phyloP scores from a whole-genome alignment of 2,113 vertebrate genomes.

The Jacana jacana region DNA sequence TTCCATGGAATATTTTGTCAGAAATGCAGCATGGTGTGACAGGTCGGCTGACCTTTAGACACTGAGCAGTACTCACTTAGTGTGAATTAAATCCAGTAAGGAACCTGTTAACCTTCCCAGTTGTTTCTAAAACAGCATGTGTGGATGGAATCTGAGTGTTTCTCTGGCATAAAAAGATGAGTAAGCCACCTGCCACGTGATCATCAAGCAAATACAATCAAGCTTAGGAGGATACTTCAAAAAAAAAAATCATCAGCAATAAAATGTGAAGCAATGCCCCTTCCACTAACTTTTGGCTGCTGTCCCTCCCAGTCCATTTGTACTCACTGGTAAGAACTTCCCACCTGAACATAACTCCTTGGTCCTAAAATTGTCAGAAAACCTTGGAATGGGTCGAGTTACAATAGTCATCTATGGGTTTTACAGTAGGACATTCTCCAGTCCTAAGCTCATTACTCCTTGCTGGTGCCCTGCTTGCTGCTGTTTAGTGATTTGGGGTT shows the following conservation, averaged over 20 bases:
- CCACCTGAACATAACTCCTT: neutral
- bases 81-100: neutral
- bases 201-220: neutral
- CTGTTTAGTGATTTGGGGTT: neutral
- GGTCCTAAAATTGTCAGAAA: neutral
- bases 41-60: neutral
- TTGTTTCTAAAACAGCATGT: neutral
- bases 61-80: neutral
- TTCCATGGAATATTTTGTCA: neutral
- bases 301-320: neutral
- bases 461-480: neutral
- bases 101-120: neutral
- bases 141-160: neutral
- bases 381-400: neutral
- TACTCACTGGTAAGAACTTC: neutral
- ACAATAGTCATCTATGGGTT: neutral
- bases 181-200: neutral
- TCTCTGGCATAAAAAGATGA: neutral
- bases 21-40: neutral
- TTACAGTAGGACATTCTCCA: neutral
- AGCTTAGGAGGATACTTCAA: neutral
- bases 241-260: neutral
- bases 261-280: neutral
- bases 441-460: neutral
- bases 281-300: neutral